Percentiles rank a stretch among this genome's conserved stretches.
phyloP scores from a whole-genome alignment of 2,797 vertebrate genomes.

The Mormyrus proboscirostris region DNA sequence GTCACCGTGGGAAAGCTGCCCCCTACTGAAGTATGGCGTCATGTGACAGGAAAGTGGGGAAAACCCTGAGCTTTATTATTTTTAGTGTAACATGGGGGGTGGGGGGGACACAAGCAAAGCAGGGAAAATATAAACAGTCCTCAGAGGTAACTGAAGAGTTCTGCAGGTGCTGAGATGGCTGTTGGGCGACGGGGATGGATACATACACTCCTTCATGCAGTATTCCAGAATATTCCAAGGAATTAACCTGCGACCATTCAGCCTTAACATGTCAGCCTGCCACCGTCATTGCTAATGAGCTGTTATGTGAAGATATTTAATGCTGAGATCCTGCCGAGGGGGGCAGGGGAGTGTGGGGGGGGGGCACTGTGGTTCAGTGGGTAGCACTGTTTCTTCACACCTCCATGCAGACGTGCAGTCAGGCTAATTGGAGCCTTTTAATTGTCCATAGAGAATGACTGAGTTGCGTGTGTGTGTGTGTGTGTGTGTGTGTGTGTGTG shows the following conservation, averaged over 20 bases:
- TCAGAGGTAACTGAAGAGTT: background rate
- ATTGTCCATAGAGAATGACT: background rate
- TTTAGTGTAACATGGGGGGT: background rate
- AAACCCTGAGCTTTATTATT: background rate
- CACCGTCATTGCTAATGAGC: background rate
- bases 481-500: background rate
- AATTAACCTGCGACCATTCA: background rate
- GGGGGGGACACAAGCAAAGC: background rate
- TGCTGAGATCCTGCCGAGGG: background rate
- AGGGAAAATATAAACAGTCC: background rate
- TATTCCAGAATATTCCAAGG: background rate
- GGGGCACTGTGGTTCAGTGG: background rate
- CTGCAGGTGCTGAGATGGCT: background rate
- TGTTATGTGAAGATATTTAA: background rate
- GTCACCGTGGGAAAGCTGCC: background rate
- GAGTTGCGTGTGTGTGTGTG: background rate
- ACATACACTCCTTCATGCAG: background rate
- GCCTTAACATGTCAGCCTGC: background rate
- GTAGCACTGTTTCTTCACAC: background rate
- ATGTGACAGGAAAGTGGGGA: background rate
- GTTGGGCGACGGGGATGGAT: background rate
- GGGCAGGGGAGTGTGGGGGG: background rate
- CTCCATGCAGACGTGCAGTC: background rate
- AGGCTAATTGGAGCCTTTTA: background rate
- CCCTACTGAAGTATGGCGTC: background rate